These are phyloP conservation scores for Hystrix cristata DNA, from an alignment of 2,113 vertebrate species.

Conservation along the genomic window DNA sequence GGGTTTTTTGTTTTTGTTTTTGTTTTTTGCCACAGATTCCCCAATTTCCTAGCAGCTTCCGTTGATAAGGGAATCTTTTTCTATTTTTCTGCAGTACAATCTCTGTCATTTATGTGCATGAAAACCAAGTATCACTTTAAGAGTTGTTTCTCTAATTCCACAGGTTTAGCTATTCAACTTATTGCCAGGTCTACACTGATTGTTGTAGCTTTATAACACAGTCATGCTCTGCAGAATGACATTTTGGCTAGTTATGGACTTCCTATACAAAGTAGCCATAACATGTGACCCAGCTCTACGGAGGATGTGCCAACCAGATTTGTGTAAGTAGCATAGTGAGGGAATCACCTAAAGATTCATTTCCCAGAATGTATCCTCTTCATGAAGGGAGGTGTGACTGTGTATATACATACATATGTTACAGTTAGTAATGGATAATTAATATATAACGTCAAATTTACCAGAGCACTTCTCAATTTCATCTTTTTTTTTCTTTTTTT, in stretches of 20 bases:
- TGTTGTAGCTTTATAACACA: neutral
- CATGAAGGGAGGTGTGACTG: neutral
- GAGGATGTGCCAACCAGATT: neutral
- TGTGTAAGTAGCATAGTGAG: neutral
- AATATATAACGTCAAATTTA: neutral
- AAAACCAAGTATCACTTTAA: neutral
- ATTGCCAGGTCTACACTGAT: neutral
- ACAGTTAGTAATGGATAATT: neutral
- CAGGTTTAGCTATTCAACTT: neutral
- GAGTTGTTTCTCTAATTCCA: neutral
- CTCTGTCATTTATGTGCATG: neutral
- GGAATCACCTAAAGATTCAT: neutral
- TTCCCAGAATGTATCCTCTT: neutral
- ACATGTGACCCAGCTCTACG: neutral
- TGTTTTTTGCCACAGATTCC: neutral
- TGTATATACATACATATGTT: neutral
- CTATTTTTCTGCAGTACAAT: neutral
- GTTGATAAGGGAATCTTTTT: neutral
- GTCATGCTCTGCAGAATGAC: neutral
- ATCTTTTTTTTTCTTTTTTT: too few relatives aligned
- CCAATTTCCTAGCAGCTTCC: neutral
- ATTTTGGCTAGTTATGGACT: neutral
- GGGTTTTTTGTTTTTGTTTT: too few relatives aligned
- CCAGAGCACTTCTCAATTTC: neutral
- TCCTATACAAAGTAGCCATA: neutral